A percentile compares a stretch with the other conserved stretches of the same genome.
phyloP scores from a whole-genome alignment of 2,888 invertebrate species.

The Omphaloscelis lunosa region DNA sequence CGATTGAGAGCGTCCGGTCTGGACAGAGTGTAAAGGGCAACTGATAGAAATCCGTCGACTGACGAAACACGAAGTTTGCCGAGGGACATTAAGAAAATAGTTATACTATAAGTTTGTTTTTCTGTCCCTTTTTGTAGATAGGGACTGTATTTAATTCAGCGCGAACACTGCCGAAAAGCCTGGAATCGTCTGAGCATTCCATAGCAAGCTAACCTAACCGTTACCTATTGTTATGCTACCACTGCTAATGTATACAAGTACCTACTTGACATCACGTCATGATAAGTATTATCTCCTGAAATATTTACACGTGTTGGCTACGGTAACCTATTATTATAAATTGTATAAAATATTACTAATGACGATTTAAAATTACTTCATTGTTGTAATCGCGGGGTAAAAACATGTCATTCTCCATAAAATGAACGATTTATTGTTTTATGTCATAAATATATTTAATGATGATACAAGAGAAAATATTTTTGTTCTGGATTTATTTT shows the following conservation, averaged over 20 bases:
- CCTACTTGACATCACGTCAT: background rate
- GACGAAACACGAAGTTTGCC: too few species aligned
- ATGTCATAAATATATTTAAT: background rate
- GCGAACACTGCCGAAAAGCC: background rate
- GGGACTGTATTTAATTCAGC: background rate
- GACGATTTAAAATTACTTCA: background rate
- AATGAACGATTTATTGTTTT: background rate
- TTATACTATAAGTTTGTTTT: too few species aligned
- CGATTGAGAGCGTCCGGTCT: too few species aligned
- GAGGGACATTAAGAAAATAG: too few species aligned
- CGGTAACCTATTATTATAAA: background rate
- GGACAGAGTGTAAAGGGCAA: too few species aligned
- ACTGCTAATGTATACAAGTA: background rate
- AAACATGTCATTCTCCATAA: background rate
- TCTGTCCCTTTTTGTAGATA: background rate
- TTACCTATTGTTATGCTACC: background rate
- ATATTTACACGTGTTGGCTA: slow-evolving; percentile 22
- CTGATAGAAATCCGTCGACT: too few species aligned
- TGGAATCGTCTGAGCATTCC: background rate
- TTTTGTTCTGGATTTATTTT: background rate
- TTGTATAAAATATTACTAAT: slow-evolving; percentile 7
- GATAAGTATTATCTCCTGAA: background rate
- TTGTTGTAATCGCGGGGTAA: slow-evolving; percentile 8
- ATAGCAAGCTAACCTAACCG: background rate
- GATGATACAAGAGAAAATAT: background rate